Evolutionary conservation across 2,888 invertebrate species (phyloP), one percentile per base, ranked within the genome.

Genomic region (Mesochorus sp.): DNA sequence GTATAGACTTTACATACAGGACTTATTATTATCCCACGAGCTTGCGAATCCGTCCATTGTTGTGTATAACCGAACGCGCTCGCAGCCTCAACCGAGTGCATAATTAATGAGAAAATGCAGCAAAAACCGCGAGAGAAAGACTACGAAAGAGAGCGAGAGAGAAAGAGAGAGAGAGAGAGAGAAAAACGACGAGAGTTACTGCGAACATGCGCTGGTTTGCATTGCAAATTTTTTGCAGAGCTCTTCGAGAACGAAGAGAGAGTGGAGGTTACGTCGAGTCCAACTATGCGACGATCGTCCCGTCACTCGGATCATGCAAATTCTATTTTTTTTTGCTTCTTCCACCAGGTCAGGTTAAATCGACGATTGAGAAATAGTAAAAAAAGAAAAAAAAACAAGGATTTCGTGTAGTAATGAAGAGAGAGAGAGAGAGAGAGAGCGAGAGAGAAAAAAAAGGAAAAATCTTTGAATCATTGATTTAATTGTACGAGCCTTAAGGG

Each of bases 221-320:
- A 87, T 85, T 86, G 87, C 85, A 85, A 87, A 88, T 88, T 83
- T 81, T 67, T 71, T 34, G 51, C 71, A 34, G 59, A 61, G 37
- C 64, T 47, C 66, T n/a, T 49, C 57, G 71, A 67, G 70, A 70
- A 31, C 55, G 51, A n/a, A n/a, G n/a, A n/a, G n/a, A n/a, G n/a
- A n/a, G n/a, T 31, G 47, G 55, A 19, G 62, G 64, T 57, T 71
- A 61, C 42, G 55, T 53, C 57, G 68, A 51, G 61, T 62, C 57
- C 67, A 67, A 61, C 61, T 39, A 53, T 62, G 61, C 64, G 72
- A 72, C 62, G 24, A 53, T 66, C 37, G 19, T 66, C 34, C 8
- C 26, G 14, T 19, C n/a, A 0, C 44, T 28, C 61, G 12, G 31
- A 28, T 28, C 53, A 31, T n/a, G n/a, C 55, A 28, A 21, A 19